These are phyloP conservation scores for Scolopax rusticola DNA, from an alignment of 2,797 vertebrate genomes.

Conservation along the genomic window DNA sequence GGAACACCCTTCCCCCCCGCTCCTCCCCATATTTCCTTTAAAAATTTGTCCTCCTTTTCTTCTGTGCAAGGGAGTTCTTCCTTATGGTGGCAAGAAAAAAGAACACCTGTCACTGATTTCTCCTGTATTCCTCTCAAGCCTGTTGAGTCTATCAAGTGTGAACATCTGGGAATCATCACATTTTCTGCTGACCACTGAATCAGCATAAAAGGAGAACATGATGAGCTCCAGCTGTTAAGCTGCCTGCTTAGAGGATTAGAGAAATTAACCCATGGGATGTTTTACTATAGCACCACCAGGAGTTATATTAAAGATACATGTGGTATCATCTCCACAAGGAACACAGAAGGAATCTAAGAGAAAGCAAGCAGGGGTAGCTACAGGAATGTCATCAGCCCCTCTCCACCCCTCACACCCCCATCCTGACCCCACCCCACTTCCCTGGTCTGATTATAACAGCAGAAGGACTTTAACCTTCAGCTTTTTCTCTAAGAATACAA, in stretches of 20 bases:
- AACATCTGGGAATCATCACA: conserved; percentile 69
- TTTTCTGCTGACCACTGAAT: conserved; percentile 68
- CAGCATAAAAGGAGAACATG: conserved; percentile 57
- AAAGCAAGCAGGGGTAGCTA: neutral
- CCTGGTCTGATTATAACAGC: neutral
- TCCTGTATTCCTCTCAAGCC: conserved; percentile 42
- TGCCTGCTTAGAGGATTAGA: conserved; percentile 52
- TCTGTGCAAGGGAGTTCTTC: neutral
- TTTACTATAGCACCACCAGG: neutral
- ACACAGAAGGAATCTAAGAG: neutral
- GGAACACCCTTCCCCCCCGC: neutral
- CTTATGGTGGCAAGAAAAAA: neutral
- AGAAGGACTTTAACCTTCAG: neutral
- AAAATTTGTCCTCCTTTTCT: conserved; percentile 1
- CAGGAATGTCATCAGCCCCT: neutral
- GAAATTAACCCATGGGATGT: conserved; percentile 54
- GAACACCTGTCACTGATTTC: conserved; percentile 20
- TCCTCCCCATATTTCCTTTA: neutral
- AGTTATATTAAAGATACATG: conserved; percentile 13
- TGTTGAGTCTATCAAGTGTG: conserved; percentile 36
- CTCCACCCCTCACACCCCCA: no score
- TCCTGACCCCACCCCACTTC: no score
- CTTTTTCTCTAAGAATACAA: neutral
- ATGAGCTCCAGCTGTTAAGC: conserved; percentile 65
- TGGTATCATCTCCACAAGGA: neutral